phyloP scores from a whole-genome alignment of 2,113 vertebrate genomes.

The Lonchura striata region DNA sequence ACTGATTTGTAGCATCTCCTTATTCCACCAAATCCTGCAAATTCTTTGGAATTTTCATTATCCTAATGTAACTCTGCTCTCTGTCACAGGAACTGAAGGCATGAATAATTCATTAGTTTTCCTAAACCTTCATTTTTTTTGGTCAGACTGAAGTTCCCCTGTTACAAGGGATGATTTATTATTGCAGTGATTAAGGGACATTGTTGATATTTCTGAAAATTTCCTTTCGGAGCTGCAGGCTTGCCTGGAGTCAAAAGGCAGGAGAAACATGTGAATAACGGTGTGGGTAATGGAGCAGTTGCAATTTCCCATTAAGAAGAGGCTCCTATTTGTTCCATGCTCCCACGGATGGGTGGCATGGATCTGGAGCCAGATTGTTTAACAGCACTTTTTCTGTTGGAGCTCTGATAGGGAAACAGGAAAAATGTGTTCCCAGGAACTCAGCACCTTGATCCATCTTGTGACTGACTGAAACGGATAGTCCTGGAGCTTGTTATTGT shows the following conservation, averaged over 20 bases:
- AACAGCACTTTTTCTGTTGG: not conserved
- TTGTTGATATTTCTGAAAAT: constrained; percentile 1
- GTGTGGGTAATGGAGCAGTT: constrained; percentile 16
- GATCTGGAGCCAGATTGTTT: not conserved
- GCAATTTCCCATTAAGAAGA: not conserved
- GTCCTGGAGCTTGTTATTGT: not conserved
- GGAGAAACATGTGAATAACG: not conserved
- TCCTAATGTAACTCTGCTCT: not conserved
- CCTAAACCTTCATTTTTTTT: not conserved
- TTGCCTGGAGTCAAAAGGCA: not conserved
- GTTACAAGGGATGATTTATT: not conserved
- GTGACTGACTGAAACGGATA: not conserved
- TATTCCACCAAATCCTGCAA: not conserved
- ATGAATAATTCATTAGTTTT: not conserved
- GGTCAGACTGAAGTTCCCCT: not conserved
- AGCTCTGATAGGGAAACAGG: rapidly evolving
- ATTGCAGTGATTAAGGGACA: not conserved
- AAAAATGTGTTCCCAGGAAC: not conserved
- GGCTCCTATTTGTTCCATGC: not conserved
- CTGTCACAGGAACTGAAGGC: not conserved
- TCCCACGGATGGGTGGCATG: not conserved
- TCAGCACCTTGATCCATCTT: not conserved
- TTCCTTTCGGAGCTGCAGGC: not conserved
- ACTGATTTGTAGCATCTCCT: not conserved
- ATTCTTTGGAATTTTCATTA: not conserved